These are phyloP conservation scores for Paedocypris micromegethes DNA, from an alignment of 2,797 vertebrate species.

Conservation along the genomic window DNA sequence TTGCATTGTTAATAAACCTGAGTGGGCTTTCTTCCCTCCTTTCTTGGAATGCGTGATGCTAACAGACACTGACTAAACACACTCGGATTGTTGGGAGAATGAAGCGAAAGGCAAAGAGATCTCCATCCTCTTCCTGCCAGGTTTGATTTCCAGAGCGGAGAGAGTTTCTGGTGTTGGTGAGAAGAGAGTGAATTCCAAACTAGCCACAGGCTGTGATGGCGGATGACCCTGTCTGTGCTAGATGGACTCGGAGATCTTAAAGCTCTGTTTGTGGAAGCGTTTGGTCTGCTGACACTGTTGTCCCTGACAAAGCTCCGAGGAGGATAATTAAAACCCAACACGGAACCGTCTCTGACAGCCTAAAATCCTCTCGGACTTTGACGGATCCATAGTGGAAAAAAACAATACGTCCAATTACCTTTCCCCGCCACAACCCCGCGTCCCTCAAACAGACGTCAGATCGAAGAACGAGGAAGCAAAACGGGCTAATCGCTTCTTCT, in stretches of 20 bases:
- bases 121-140: conserved; percentile 16
- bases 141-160: conserved; percentile 32
- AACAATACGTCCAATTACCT: conserved; percentile 52
- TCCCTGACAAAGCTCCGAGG: conserved; percentile 50
- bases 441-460: conserved; percentile 41
- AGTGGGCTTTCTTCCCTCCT: no score
- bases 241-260: conserved; percentile 45
- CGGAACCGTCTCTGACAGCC: conserved; percentile 49
- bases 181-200: conserved; percentile 39
- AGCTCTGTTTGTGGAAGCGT: conserved; percentile 49
- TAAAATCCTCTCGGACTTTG: conserved; percentile 52
- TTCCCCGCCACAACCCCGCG: conserved; percentile 34
- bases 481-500: conserved; percentile 12
- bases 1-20: no score
- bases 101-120: conserved; percentile 20
- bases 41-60: no score
- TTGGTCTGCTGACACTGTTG: conserved; percentile 45
- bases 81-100: conserved; percentile 1
- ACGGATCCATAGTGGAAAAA: conserved; percentile 46
- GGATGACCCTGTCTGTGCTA: conserved; percentile 44
- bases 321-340: conserved; percentile 55
- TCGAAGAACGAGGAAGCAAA: conserved; percentile 48
- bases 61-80: no score
- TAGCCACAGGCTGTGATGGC: conserved; percentile 31
- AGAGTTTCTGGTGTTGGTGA: conserved; percentile 33